phyloP scores from a whole-genome alignment of 2,888 invertebrate genomes.

The Hirtodrosophila alboralis region DNA sequence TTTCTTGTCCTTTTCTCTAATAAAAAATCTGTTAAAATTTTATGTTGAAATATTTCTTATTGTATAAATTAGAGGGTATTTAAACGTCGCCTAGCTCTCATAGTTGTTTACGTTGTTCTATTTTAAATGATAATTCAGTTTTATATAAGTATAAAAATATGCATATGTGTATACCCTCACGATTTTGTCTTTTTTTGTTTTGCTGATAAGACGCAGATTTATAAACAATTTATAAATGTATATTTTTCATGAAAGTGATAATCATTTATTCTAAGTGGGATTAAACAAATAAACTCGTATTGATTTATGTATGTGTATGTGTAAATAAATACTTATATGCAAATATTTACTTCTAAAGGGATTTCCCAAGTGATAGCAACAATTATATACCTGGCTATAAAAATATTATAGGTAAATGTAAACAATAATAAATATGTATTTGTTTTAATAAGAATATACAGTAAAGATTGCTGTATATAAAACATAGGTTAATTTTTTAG shows the following conservation, averaged over 20 bases:
- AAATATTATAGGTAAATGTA: neutral
- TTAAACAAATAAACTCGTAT: neutral
- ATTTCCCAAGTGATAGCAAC: slow-evolving; percentile 17
- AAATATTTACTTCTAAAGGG: slow-evolving; percentile 18
- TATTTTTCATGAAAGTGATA: slow-evolving; percentile 35
- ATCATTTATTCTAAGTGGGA: slow-evolving; percentile 23
- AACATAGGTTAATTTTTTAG: too few relatives aligned
- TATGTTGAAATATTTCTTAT: too few relatives aligned
- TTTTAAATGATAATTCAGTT: neutral
- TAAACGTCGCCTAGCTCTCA: neutral
- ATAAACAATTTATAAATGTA: slow-evolving; percentile 7
- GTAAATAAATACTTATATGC: slow-evolving; percentile 8
- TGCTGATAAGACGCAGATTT: slow-evolving; percentile 20
- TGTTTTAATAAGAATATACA: too few relatives aligned
- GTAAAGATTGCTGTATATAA: too few relatives aligned
- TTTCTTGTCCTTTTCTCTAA: too few relatives aligned
- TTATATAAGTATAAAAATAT: neutral
- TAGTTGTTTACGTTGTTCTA: neutral
- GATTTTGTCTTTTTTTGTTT: slow-evolving; percentile 19
- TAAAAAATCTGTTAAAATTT: too few relatives aligned
- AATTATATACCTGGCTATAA: too few relatives aligned
- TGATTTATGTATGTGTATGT: neutral
- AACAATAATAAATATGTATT: too few relatives aligned
- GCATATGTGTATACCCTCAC: neutral
- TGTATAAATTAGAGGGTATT: neutral